Conservation (phyloP, 2,113 vertebrate genomes). For the Myotis yumanensis region DNA sequence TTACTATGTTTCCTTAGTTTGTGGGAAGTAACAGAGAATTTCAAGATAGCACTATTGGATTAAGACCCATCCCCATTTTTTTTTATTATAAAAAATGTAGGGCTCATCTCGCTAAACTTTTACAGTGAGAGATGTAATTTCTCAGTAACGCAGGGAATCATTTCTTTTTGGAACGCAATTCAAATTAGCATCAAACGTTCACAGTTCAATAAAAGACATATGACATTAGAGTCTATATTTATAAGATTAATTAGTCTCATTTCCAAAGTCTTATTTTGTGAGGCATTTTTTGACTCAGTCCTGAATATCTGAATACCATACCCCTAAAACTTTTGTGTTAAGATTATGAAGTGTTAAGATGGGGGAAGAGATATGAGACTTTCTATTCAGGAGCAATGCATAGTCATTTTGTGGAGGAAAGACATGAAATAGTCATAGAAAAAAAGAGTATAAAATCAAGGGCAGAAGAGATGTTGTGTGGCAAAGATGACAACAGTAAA, state of each 20-base stretch:
- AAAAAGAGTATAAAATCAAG: not conserved
- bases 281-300: not conserved
- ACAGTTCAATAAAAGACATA: not conserved
- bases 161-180: not conserved
- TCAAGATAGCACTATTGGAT: not conserved
- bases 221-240: not conserved
- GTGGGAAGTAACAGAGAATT: not conserved
- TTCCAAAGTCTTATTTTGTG: not conserved
- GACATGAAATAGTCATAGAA: not conserved
- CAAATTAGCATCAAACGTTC: slow-evolving; percentile 7
- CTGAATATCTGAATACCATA: not conserved
- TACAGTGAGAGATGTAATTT: not conserved
- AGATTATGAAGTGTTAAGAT: not conserved
- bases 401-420: not conserved
- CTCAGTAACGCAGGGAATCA: not conserved
- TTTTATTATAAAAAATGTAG: too few species aligned
- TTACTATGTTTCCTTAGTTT: not conserved
- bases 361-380: not conserved
- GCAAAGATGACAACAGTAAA: not conserved
- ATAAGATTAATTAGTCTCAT: not conserved
- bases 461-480: not conserved
- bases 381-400: not conserved
- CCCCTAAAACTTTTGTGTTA: not conserved
- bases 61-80: too few species aligned
- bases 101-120: not conserved